Conservation (phyloP, 2,797 vertebrate genomes). For the Pteronotus mesoamericanus region DNA sequence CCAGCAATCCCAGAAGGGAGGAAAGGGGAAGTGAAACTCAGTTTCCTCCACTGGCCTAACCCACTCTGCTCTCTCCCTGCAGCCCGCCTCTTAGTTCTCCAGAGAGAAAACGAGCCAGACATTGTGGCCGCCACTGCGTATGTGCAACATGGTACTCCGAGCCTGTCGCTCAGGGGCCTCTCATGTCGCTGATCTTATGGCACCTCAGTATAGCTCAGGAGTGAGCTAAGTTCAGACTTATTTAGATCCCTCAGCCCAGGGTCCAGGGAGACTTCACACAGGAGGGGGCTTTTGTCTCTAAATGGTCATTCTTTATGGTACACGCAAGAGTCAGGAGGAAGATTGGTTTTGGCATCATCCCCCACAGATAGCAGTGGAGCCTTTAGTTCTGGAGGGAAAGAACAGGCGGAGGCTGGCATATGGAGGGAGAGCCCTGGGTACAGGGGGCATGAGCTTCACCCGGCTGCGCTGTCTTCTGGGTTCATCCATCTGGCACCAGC, state of each 20-base stretch:
- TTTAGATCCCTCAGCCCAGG: not conserved
- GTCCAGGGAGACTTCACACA: not conserved
- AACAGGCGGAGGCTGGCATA: constrained; percentile 61
- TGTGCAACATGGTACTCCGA: not conserved
- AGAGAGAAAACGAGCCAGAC: not conserved
- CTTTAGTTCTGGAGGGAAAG: not conserved
- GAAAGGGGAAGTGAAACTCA: not conserved
- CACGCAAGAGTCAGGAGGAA: not conserved
- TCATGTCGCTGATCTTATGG: not conserved
- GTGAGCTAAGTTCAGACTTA: not conserved
- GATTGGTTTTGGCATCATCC: not conserved
- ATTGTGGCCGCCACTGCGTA: rapidly evolving
- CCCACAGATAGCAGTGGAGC: not conserved
- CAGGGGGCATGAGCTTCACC: constrained; percentile 41
- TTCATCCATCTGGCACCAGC: constrained; percentile 71
- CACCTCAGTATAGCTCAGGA: not conserved
- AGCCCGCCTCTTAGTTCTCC: not conserved
- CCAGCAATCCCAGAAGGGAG: not conserved
- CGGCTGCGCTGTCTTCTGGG: constrained; percentile 52
- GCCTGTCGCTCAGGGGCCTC: not conserved
- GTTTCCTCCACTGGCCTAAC: not conserved
- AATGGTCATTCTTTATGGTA: not conserved
- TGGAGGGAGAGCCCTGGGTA: constrained; percentile 64
- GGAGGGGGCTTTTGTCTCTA: constrained; percentile 39
- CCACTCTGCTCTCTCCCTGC: not conserved